phyloP scores from a whole-genome alignment of 2,888 invertebrate species.

The Netelia fuscicornis region DNA sequence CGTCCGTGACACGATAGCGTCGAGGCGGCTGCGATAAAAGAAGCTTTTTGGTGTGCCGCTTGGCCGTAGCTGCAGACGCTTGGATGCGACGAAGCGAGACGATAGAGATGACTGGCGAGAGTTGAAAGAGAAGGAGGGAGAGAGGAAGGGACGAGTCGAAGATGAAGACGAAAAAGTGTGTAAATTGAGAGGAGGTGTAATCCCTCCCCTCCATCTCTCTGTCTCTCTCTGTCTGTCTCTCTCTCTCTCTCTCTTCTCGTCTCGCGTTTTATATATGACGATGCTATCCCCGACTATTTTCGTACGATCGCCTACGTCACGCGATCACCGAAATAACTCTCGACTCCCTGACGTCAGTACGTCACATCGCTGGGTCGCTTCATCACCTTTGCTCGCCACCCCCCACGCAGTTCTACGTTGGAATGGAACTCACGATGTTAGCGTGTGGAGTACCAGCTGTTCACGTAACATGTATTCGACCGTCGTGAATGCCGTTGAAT shows the following conservation, averaged over 20 bases:
- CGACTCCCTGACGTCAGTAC: slow-evolving; percentile 60
- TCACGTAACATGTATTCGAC: slow-evolving; percentile 43
- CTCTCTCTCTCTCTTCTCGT: slow-evolving; percentile 13
- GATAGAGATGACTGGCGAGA: slow-evolving; percentile 28
- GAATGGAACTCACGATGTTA: slow-evolving; percentile 22
- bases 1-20: slow-evolving; percentile 61
- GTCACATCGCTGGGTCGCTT: slow-evolving; percentile 57
- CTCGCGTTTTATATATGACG: slow-evolving; percentile 35
- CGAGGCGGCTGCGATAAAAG: slow-evolving; percentile 44
- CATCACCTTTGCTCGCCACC: slow-evolving; percentile 4
- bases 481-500: slow-evolving; percentile 50
- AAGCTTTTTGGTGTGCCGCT: slow-evolving; percentile 37
- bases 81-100: slow-evolving; percentile 40
- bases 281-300: slow-evolving; percentile 65
- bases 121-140: slow-evolving; percentile 19
- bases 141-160: slow-evolving; percentile 9
- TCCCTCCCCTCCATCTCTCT: slow-evolving; percentile 20
- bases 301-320: slow-evolving; percentile 66
- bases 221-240: slow-evolving; percentile 18
- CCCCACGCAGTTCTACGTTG: not conserved
- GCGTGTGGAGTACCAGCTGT: slow-evolving; percentile 68
- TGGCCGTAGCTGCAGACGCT: slow-evolving; percentile 47
- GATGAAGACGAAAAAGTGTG: slow-evolving; percentile 30
- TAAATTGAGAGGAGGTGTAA: slow-evolving; percentile 19
- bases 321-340: slow-evolving; percentile 67